Evolutionary conservation across 2,113 vertebrate genomes (phyloP), one percentile per base, ranked within the genome.

Genomic region (Pelobates fuscus): DNA sequence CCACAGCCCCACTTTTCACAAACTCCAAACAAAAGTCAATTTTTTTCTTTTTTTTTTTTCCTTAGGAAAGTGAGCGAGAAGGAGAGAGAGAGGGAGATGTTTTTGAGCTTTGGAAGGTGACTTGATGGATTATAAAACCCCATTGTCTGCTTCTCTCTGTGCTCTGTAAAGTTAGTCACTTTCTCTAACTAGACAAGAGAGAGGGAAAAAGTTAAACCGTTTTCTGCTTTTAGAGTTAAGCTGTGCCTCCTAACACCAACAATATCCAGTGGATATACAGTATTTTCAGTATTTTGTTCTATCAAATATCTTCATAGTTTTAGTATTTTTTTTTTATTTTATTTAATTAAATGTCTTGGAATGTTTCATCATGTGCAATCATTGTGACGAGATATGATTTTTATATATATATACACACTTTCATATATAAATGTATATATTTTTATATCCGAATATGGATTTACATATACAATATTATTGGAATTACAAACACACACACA

Each of bases 1-100:
- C 93, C 96, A 94, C 95, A 99, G 96, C 96, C 97, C 96, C 96
- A 98, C 96, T 99, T 98, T 97, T 97, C 96, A 98, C 96, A 96
- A 98, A 98, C 96, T 98, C 96, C 94, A 98, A 99, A 99, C 97
- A 99, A 99, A 99, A 99, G 96, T 99, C 96, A 99, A 98, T 96
- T 98, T 98, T 96, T 77, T 58, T 70, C 75, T 64, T 58, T 57
- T 77, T 77, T 77, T 68, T 70, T 44, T 49, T 18, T 49, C 3
- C 4, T 49, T 49, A 15, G 15, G 20, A 8, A 69, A 63, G 44
- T 26, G 63, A 70, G 44, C 25, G 75, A 62, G 75, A 77, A 58
- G 21, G 58, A 62, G 46, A 37, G 60, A 52, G 60, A 77, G 67
- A 70, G 52, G 49, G 67, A 95, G 94, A 88, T 84, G 85, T 91